Evolutionary conservation across 2,113 vertebrate species (phyloP), one percentile per base, ranked within the genome.

Genomic region (Scopus umbretta): DNA sequence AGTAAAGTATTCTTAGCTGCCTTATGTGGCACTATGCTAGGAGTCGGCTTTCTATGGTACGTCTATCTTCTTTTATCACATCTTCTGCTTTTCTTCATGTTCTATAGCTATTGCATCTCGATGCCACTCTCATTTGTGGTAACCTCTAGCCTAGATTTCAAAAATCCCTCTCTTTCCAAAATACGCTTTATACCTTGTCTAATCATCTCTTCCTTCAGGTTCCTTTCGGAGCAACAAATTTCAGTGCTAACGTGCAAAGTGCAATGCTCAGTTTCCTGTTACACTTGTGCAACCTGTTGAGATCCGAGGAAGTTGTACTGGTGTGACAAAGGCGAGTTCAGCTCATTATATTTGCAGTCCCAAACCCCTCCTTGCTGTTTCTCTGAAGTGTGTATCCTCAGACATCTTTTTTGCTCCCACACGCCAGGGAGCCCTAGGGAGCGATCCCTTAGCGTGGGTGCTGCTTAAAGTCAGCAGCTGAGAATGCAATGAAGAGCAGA

Each of bases 1-100:
- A 56, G 53, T 59, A 75, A 96, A 96, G 81, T 87, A 84, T 96
- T 95, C 89, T 95, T 96, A 96, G 82, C 67, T 89, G 96, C 52
- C 52, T 97, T 42, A 62, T 85, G 65, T 70, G 53, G 52, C 66
- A 62, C 30, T 53, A 20, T 58, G 61, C 58, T 92, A 87, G 61
- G 71, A 97, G 52, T 85, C 71, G 80, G 78, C 67, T 96, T 90
- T 94, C 92, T 97, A 52, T 47, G 80, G 47, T 71, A 91, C 68
- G 90, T 91, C 42, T 95, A 34, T 95, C 81, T 95, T 94, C 89
- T 90, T 92, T 95, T 91, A 94, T 75, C 80, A 92, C 56, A 87
- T 79, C 59, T 84, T 96, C 66, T 65, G 47, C 80, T 94, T 94
- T 90, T 96, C 58, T 97, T 94, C 94, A 86, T 89, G 50, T 95